Conservation (phyloP, 1,140 invertebrate species). For the Matsumurasca onukii region DNA sequence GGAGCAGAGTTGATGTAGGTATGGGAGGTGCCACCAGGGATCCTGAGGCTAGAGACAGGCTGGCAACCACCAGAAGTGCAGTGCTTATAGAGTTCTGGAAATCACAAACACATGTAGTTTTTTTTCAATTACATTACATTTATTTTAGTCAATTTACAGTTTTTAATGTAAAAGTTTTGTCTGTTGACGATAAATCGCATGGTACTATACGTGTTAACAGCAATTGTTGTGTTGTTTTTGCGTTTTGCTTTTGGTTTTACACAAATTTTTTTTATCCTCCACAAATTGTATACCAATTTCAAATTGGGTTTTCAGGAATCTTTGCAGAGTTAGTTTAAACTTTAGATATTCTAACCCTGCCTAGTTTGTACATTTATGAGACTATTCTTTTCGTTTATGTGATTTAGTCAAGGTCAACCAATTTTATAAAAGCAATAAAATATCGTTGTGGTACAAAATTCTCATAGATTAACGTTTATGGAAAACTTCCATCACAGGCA, state of each 20-base stretch:
- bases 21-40: background rate
- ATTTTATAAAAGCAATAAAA: too few relatives aligned
- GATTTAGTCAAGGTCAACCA: too few relatives aligned
- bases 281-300: background rate
- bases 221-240: background rate
- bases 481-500: too few relatives aligned
- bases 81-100: background rate
- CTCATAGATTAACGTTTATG: background rate
- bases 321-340: background rate
- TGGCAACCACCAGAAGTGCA: background rate
- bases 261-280: background rate
- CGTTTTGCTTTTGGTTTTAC: background rate
- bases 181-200: too few relatives aligned
- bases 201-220: too few relatives aligned
- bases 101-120: too few relatives aligned
- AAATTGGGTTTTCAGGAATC: background rate
- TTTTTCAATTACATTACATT: too few relatives aligned
- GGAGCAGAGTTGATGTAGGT: slow-evolving; percentile 11
- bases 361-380: background rate
- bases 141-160: too few relatives aligned
- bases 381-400: too few relatives aligned
- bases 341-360: too few relatives aligned
- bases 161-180: too few relatives aligned
- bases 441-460: background rate
- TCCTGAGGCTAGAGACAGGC: background rate